Conservation (phyloP, 2,888 invertebrate species). For the Eudemis profundana region DNA sequence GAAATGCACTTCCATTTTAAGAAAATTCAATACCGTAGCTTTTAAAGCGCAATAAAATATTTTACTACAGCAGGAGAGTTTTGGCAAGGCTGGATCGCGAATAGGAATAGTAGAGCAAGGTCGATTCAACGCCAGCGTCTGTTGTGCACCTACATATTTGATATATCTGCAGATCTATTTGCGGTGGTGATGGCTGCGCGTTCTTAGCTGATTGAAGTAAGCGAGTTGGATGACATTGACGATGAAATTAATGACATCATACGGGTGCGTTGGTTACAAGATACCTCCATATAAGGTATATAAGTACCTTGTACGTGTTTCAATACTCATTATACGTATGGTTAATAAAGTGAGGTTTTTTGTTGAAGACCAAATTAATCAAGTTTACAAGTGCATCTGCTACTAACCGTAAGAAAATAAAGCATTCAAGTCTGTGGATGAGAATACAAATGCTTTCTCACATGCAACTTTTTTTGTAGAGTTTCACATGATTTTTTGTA, state of each 20-base stretch:
- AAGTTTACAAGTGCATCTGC: too few species aligned
- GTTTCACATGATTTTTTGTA: too few species aligned
- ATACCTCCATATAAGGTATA: not conserved
- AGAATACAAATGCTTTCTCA: too few species aligned
- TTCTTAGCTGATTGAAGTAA: constrained; percentile 16
- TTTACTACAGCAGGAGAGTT: constrained; percentile 45
- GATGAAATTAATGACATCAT: constrained; percentile 20
- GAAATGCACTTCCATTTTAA: constrained; percentile 4
- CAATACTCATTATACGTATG: too few species aligned
- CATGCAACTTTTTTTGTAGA: too few species aligned
- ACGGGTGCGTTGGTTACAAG: constrained; percentile 4
- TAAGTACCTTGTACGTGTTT: not conserved
- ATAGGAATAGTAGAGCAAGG: constrained; percentile 57
- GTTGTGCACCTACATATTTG: constrained; percentile 46
- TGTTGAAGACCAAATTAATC: too few species aligned
- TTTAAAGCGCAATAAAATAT: constrained; percentile 24
- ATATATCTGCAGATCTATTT: constrained; percentile 39
- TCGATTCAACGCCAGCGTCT: constrained; percentile 54
- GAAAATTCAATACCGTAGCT: constrained; percentile 10
- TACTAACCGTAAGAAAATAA: too few species aligned
- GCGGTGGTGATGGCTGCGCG: constrained; percentile 26
- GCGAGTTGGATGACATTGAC: constrained; percentile 14
- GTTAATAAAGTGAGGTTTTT: too few species aligned
- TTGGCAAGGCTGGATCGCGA: constrained; percentile 62
- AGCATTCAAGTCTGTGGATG: too few species aligned